These are phyloP conservation scores for Ooceraea biroi DNA, from an alignment of 1,140 invertebrate species.

Conservation along the genomic window DNA sequence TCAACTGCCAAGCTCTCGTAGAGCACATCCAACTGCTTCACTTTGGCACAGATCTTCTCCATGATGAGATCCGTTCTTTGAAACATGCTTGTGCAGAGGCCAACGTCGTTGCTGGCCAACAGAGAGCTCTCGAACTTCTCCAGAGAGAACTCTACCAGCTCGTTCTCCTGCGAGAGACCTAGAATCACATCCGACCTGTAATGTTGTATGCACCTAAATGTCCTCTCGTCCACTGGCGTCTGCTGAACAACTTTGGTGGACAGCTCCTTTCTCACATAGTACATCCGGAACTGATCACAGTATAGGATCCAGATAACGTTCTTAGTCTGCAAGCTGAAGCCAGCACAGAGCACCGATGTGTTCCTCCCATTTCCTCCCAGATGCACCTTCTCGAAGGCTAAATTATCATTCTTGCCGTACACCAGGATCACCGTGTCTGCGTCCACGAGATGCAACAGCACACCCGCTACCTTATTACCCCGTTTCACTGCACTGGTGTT, in stretches of 20 bases:
- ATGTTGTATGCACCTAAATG: constrained; percentile 66
- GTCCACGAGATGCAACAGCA: constrained; percentile 70
- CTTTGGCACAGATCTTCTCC: constrained; percentile 76
- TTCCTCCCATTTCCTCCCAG: constrained; percentile 61
- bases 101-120: constrained; percentile 2
- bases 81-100: constrained; percentile 76
- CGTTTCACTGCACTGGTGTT: constrained; percentile 73
- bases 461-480: constrained; percentile 65
- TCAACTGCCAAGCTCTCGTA: constrained; percentile 64
- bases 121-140: constrained; percentile 60
- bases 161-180: constrained; percentile 64
- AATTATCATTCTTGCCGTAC: constrained; percentile 56
- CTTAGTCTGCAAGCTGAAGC: constrained; percentile 58
- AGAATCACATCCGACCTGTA: constrained; percentile 69
- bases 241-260: constrained; percentile 40
- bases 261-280: constrained; percentile 72
- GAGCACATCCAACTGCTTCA: constrained; percentile 61
- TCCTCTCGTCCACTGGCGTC: constrained; percentile 60
- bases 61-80: constrained; percentile 69
- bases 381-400: constrained; percentile 74
- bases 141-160: constrained; percentile 65
- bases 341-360: constrained; percentile 61
- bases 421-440: constrained; percentile 70
- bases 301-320: constrained; percentile 77
- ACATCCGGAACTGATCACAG: constrained; percentile 66